Evolutionary conservation across 2,888 invertebrate species (phyloP).

Genomic region (Harpalus rubripes): DNA sequence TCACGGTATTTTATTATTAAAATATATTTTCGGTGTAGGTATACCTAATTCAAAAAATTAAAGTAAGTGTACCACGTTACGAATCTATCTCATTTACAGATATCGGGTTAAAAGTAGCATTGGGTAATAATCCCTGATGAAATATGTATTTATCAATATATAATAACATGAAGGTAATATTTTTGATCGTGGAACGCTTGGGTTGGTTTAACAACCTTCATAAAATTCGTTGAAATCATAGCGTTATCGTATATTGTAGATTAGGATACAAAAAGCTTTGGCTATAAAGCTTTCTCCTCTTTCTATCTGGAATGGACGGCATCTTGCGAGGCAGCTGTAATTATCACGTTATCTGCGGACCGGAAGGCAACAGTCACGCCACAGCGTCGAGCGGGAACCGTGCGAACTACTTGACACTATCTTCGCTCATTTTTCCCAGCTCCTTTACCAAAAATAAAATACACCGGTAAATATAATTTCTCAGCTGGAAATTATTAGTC

Average conservation of each 20-base stretch:
- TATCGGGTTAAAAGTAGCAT: too few relatives aligned
- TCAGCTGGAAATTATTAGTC: slow-evolving; percentile 57
- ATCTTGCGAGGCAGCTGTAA: slow-evolving; percentile 67
- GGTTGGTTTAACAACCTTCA: neutral
- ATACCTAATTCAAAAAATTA: too few relatives aligned
- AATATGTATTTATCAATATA: too few relatives aligned
- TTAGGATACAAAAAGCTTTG: neutral
- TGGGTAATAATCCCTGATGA: too few relatives aligned
- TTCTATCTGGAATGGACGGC: neutral
- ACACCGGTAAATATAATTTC: slow-evolving; percentile 62
- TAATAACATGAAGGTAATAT: neutral
- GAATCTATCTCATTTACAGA: too few relatives aligned
- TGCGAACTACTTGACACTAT: slow-evolving; percentile 69
- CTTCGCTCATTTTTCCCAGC: slow-evolving; percentile 69
- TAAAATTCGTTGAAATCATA: neutral
- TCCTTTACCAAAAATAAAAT: slow-evolving; percentile 65
- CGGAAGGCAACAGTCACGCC: slow-evolving; percentile 70
- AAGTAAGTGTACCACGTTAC: too few relatives aligned
- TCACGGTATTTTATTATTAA: too few relatives aligned
- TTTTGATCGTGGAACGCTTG: neutral
- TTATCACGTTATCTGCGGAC: slow-evolving; percentile 70
- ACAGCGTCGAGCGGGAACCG: slow-evolving; percentile 65
- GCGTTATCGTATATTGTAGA: neutral
- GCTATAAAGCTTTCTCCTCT: neutral
- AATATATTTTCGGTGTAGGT: too few relatives aligned